These are phyloP conservation scores for Salvelinus namaycush DNA, from an alignment of 2,113 vertebrate genomes.

Conservation along the genomic window DNA sequence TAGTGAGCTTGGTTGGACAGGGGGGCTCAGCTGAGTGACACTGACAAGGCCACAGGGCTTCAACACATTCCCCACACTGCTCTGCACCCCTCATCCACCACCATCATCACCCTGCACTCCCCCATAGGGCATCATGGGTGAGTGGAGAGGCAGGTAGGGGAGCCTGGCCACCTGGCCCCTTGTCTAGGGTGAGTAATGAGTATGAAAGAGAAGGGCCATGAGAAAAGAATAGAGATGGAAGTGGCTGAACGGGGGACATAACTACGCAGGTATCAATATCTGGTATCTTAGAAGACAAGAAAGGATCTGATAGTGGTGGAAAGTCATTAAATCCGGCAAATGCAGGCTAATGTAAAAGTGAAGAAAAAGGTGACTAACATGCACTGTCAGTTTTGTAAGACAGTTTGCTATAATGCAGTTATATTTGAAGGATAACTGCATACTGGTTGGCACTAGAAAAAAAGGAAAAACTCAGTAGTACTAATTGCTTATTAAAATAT, in stretches of 20 bases:
- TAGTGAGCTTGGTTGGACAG: constrained; percentile 20
- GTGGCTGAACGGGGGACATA: not conserved
- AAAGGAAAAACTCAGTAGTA: too few species aligned
- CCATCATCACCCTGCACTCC: not conserved
- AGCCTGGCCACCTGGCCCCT: constrained; percentile 8
- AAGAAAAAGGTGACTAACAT: too few species aligned
- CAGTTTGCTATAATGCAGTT: too few species aligned
- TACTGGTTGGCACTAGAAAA: too few species aligned
- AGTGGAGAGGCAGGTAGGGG: constrained; percentile 31
- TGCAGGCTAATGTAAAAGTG: not conserved
- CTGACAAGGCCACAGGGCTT: constrained; percentile 20
- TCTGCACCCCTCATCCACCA: constrained; percentile 23
- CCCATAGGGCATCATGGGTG: constrained; percentile 35
- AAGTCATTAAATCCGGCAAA: not conserved
- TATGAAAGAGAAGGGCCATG: constrained; percentile 20
- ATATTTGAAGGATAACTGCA: too few species aligned
- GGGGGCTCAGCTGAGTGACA: constrained; percentile 32
- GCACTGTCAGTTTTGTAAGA: too few species aligned
- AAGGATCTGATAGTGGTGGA: not conserved
- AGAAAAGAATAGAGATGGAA: constrained; percentile 7
- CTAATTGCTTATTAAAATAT: too few species aligned
- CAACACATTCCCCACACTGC: constrained; percentile 19
- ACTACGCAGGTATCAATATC: not conserved
- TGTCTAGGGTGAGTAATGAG: constrained; percentile 50
- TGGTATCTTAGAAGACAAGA: not conserved